Conservation (phyloP, 2,113 vertebrate genomes). For the Lamprotornis superbus region DNA sequence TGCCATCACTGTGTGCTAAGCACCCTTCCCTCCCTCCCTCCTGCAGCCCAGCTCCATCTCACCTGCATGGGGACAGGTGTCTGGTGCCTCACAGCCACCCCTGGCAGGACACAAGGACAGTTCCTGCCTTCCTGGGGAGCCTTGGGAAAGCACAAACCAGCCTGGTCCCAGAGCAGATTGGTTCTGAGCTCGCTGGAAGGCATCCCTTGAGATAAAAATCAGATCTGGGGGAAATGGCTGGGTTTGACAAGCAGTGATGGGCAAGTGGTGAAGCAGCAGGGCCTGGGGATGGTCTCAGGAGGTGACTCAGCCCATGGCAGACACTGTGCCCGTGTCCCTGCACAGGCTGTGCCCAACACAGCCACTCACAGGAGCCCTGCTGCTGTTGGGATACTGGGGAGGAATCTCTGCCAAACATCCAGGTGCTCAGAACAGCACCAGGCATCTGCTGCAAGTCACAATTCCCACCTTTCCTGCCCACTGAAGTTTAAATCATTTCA, state of each 20-base stretch:
- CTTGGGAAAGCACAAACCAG: neutral
- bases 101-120: neutral
- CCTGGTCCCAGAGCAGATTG: neutral
- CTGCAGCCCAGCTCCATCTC: neutral
- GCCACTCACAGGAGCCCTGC: neutral
- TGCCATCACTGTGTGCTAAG: rapidly evolving
- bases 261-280: neutral
- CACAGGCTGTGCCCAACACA: neutral
- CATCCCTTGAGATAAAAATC: neutral
- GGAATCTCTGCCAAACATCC: neutral
- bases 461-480: neutral
- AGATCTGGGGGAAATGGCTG: neutral
- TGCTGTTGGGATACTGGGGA: neutral
- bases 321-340: neutral
- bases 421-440: conserved; percentile 27
- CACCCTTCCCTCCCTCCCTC: neutral
- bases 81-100: neutral
- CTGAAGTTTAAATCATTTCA: neutral
- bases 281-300: neutral
- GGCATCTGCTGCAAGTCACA: conserved; percentile 16
- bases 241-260: neutral
- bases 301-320: neutral
- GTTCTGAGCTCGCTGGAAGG: neutral
- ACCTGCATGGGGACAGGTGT: rapidly evolving
- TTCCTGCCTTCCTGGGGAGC: neutral